phyloP scores from a whole-genome alignment of 1,140 invertebrate species.

The Drosophila biarmipes region DNA sequence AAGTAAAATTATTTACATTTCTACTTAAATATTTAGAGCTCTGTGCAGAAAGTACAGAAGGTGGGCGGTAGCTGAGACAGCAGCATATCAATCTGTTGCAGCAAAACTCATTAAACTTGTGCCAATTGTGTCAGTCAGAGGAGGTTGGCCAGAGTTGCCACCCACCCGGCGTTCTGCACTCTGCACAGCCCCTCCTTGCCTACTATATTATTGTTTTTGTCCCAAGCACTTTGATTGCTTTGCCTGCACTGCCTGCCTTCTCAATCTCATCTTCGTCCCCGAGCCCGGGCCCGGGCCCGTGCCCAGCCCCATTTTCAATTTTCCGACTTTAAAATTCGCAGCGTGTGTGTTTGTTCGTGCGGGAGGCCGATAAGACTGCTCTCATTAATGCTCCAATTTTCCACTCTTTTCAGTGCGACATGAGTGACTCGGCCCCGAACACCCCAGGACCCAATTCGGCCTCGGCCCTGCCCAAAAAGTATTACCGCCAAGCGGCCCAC shows the following conservation, averaged over 20 bases:
- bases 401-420: constrained; percentile 54
- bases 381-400: constrained; percentile 8
- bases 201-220: constrained; percentile 30
- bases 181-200: background rate
- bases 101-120: constrained; percentile 71
- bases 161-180: background rate
- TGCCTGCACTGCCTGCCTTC: constrained; percentile 28
- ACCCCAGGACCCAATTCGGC: constrained; percentile 55
- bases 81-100: constrained; percentile 68
- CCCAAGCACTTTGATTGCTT: constrained; percentile 26
- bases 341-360: constrained; percentile 15
- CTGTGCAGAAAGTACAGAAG: background rate
- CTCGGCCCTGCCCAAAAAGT: constrained; percentile 62
- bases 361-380: background rate
- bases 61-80: constrained; percentile 15
- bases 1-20: background rate
- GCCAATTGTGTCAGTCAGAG: constrained; percentile 66
- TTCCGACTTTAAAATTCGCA: constrained; percentile 4
- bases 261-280: constrained; percentile 15
- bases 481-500: constrained; percentile 72
- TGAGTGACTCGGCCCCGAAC: constrained; percentile 74
- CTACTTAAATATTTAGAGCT: background rate
- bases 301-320: constrained; percentile 6
- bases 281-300: background rate
- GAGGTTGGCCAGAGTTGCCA: constrained; percentile 10